Evolutionary conservation across 2,888 invertebrate species (phyloP), one percentile per base, ranked within the genome.

Genomic region (Habrosyne pyritoides): DNA sequence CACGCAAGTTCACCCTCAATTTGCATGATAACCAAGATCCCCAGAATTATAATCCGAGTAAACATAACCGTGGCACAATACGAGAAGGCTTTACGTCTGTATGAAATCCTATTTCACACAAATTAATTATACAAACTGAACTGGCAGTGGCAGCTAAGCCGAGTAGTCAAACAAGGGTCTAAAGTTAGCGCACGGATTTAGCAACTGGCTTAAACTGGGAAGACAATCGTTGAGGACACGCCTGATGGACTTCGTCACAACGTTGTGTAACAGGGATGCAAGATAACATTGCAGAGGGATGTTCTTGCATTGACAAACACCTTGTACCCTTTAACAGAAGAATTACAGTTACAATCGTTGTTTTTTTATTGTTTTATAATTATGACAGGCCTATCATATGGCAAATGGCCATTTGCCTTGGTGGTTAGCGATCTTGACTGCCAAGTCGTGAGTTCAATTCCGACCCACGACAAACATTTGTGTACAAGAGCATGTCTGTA

Each of bases 171-270:
- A 71, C 67, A 55, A 54, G 61, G 30, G 50, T 53, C 58, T 64
- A 54, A 66, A 71, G 71, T 74, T 71, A 65, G 67, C 69, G 61
- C 59, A 67, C 55, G 67, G 75, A 59, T 72, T 73, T 73, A 69
- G 59, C 69, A 70, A 56, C 53, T 61, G 49, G 64, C 55, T 63
- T 57, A 56, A 57, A 64, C 73, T 66, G 56, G 59, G 61, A 59
- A 70, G 76, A 70, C 75, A 70, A 72, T 64, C 61, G 68, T 64
- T 64, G 64, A 63, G 63, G 61, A 67, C 57, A 55, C 55, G 52
- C 57, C 52, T 36, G 48, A 42, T 14, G 36, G 47, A 42, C 4
- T 18, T 5, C 10, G 10, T 73, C 30, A 75, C 74, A 76, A n/a
- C 8, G 42, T 14, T 18, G 18, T 42, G 42, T 42, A 18, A 18